Percentiles rank a stretch among this genome's conserved stretches.
Evolutionary conservation across 2,797 vertebrate genomes (phyloP).

Genomic region (Anomalospiza imberbis): DNA sequence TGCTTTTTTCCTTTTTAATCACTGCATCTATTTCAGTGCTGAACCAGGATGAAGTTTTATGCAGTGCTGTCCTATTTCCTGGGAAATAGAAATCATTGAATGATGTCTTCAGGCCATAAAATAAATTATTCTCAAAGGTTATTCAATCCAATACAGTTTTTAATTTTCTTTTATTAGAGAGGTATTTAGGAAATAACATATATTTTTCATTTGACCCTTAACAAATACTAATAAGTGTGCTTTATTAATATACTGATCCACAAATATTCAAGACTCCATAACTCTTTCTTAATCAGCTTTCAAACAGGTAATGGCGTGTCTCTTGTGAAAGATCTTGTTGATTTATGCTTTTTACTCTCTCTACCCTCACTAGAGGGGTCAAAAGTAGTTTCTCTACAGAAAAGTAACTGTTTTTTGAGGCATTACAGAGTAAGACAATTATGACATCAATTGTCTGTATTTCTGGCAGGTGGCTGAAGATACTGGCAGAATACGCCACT

Average conservation of each 20-base stretch:
- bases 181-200: not conserved
- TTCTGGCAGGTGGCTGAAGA: not conserved
- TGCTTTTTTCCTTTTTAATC: not conserved
- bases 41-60: not conserved
- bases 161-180: not conserved
- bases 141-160: not conserved
- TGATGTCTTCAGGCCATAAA: not conserved
- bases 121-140: not conserved
- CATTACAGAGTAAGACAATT: not conserved
- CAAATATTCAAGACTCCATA: not conserved
- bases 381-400: not conserved
- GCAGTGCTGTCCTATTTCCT: not conserved
- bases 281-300: not conserved
- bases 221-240: not conserved
- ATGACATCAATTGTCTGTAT: not conserved
- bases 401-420: not conserved
- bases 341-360: not conserved
- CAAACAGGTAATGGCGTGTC: not conserved
- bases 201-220: not conserved
- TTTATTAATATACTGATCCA: not conserved
- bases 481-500: not conserved
- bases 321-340: not conserved
- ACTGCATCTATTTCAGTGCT: not conserved
- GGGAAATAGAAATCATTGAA: not conserved
- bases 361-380: not conserved